Conservation (phyloP, 2,797 vertebrate species). For the Novumbra hubbsi region DNA sequence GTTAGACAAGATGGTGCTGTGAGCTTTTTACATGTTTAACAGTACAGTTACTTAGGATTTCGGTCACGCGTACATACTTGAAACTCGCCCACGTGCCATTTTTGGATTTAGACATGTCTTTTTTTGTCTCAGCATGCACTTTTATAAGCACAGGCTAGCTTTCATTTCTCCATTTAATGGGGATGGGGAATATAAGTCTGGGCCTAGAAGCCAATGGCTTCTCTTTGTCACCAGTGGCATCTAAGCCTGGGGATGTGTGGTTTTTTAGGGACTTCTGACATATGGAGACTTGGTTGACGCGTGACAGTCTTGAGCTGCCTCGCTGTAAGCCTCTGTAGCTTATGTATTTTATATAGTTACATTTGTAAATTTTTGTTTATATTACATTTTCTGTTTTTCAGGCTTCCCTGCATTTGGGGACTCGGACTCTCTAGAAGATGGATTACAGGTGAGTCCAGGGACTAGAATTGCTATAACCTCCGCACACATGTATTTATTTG, state of each 20-base stretch:
- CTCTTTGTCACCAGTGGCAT: background rate
- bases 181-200: constrained; percentile 21
- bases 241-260: background rate
- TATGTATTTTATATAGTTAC: background rate
- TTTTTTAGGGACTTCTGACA: background rate
- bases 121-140: constrained; percentile 47
- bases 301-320: constrained; percentile 3
- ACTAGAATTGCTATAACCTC: background rate
- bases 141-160: constrained; percentile 56
- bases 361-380: background rate
- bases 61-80: background rate
- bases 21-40: background rate
- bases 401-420: constrained; percentile 85
- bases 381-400: constrained; percentile 51
- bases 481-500: background rate
- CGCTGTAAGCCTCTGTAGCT: background rate
- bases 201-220: background rate
- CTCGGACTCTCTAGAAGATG: constrained; percentile 82
- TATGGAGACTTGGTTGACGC: background rate
- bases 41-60: background rate
- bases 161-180: constrained; percentile 60
- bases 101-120: constrained; percentile 39
- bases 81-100: background rate
- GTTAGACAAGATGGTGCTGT: constrained; percentile 12
- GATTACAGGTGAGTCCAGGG: constrained; percentile 83